These are phyloP conservation scores for Plagodis dolabraria DNA, from an alignment of 2,888 invertebrate genomes.

Conservation along the genomic window DNA sequence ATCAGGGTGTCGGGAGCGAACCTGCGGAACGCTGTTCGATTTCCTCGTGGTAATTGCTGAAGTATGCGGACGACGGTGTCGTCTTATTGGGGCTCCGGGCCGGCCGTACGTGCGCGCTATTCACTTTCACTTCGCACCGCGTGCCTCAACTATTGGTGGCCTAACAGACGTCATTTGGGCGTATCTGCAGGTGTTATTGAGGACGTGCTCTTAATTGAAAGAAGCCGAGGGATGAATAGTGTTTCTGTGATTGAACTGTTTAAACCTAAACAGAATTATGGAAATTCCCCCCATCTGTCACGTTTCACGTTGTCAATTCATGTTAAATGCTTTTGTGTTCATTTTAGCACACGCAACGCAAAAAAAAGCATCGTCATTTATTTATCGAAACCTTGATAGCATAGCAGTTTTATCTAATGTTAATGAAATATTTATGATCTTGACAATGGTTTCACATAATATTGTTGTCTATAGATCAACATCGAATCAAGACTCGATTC, in stretches of 20 bases:
- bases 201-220: constrained; percentile 42
- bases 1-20: constrained; percentile 53
- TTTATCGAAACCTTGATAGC: constrained; percentile 7
- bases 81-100: constrained; percentile 80
- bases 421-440: constrained; percentile 16
- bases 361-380: neutral
- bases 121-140: constrained; percentile 82
- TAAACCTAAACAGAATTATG: neutral
- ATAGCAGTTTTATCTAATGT: constrained; percentile 12
- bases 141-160: constrained; percentile 66
- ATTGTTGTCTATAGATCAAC: constrained; percentile 17
- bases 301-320: neutral
- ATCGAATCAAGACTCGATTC: constrained; percentile 33
- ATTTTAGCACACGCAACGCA: neutral
- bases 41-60: constrained; percentile 82
- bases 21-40: constrained; percentile 70
- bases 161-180: constrained; percentile 55
- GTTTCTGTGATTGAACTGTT: neutral
- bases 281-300: neutral
- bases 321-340: neutral
- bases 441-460: constrained; percentile 24
- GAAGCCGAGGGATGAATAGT: constrained; percentile 1
- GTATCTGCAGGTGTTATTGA: constrained; percentile 54
- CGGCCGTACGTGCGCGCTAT: constrained; percentile 77
- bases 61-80: constrained; percentile 82